phyloP scores from a whole-genome alignment of 2,797 vertebrate species.

The Rhincodon typus region DNA sequence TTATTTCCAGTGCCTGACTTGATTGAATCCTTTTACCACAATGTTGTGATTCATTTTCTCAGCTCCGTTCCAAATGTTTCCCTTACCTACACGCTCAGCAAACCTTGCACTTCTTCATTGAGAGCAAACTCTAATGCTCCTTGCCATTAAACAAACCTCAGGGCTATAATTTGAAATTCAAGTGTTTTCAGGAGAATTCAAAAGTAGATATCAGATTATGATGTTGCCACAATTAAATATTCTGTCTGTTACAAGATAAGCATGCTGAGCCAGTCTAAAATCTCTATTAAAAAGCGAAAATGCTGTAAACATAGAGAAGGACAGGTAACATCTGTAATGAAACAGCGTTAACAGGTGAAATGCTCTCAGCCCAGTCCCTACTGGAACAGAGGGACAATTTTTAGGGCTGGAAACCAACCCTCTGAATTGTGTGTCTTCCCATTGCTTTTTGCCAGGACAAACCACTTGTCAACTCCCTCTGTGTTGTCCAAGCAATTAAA shows the following conservation, averaged over 20 bases:
- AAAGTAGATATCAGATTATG: not conserved
- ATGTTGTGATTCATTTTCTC: no score
- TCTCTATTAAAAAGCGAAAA: not conserved
- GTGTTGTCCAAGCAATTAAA: not conserved
- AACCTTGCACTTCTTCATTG: no score
- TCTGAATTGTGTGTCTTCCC: no score
- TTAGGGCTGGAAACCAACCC: not conserved
- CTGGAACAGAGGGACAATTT: no score
- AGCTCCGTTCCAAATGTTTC: no score
- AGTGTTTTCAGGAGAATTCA: not conserved
- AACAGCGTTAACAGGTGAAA: not conserved
- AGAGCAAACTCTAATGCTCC: no score
- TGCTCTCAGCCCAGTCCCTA: not conserved
- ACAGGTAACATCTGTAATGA: not conserved
- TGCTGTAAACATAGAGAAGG: not conserved
- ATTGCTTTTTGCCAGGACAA: no score
- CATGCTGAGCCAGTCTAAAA: not conserved
- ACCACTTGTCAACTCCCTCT: not conserved
- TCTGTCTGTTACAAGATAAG: not conserved
- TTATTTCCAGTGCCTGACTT: no score
- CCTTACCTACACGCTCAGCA: no score
- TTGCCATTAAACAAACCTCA: not conserved
- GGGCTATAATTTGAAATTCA: not conserved
- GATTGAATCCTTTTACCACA: no score
- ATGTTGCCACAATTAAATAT: not conserved